These are phyloP conservation scores for Manis pentadactyla DNA, from an alignment of 2,797 vertebrate species.

Conservation along the genomic window DNA sequence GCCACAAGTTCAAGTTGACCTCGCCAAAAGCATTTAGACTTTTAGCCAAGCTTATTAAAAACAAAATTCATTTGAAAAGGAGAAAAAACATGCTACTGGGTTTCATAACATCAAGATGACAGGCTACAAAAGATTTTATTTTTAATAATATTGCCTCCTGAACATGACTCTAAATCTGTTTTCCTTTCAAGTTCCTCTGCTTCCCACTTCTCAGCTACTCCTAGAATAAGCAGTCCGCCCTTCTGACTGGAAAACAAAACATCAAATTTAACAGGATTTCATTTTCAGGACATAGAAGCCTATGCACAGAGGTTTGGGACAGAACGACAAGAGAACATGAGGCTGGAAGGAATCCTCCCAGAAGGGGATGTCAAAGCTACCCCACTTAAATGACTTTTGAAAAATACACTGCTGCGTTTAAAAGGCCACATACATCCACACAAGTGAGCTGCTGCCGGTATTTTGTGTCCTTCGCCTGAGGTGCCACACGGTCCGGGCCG, in stretches of 20 bases:
- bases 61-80: conserved; percentile 81
- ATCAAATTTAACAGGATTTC: conserved; percentile 65
- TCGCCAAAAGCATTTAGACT: conserved; percentile 83
- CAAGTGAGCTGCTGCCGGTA: too few relatives aligned
- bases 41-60: conserved; percentile 84
- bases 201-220: conserved; percentile 51
- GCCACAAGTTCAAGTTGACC: conserved; percentile 86
- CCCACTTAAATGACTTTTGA: too few relatives aligned
- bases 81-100: conserved; percentile 76
- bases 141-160: conserved; percentile 78
- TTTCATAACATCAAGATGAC: conserved; percentile 84
- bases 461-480: too few relatives aligned
- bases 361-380: too few relatives aligned
- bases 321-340: too few relatives aligned
- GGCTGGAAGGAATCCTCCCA: too few relatives aligned
- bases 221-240: conserved; percentile 38
- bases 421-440: too few relatives aligned
- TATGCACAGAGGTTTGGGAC: too few relatives aligned
- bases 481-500: too few relatives aligned
- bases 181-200: conserved; percentile 61
- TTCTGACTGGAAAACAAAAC: conserved; percentile 80
- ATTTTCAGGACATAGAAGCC: too few relatives aligned
- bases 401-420: too few relatives aligned
- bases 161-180: conserved; percentile 71
- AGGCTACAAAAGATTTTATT: conserved; percentile 75